Evolutionary conservation across 2,888 invertebrate species (phyloP).

Genomic region (Minunthozetes semirufus): DNA sequence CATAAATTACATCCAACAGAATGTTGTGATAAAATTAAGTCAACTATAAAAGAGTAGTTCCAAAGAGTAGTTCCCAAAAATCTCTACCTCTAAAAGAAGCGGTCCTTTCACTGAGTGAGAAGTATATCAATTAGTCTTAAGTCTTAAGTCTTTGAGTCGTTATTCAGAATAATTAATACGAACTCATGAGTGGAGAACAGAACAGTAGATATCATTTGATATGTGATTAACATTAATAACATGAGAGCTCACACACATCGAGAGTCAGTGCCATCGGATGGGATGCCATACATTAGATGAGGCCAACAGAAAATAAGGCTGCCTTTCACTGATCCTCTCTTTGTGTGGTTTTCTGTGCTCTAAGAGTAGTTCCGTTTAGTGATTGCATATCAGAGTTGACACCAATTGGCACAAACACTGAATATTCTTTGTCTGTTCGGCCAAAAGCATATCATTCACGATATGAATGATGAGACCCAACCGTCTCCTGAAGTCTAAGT

Average conservation of each 20-base stretch:
- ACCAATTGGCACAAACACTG: conserved; percentile 5
- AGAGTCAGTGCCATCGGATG: not conserved
- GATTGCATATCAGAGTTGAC: not conserved
- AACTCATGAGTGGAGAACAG: too few relatives aligned
- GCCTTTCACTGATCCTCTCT: too few relatives aligned
- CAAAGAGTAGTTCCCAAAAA: too few relatives aligned
- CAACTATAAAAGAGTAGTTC: too few relatives aligned
- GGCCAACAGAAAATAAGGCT: not conserved
- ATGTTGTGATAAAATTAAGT: not conserved
- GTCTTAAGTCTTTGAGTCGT: too few relatives aligned
- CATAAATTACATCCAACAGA: not conserved
- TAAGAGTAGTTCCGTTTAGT: not conserved
- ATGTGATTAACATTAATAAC: not conserved
- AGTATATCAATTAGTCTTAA: too few relatives aligned
- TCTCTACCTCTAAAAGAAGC: too few relatives aligned
- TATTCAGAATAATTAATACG: too few relatives aligned
- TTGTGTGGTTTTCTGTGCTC: not conserved
- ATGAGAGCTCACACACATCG: not conserved
- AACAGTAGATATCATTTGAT: not conserved
- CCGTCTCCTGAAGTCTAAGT: not conserved
- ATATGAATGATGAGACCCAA: not conserved
- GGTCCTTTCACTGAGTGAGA: too few relatives aligned
- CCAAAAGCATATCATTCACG: not conserved
- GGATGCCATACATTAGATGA: not conserved
- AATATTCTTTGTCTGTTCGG: not conserved